Conservation (phyloP, 2,888 invertebrate species). For the Dinocampus coccinellae region DNA sequence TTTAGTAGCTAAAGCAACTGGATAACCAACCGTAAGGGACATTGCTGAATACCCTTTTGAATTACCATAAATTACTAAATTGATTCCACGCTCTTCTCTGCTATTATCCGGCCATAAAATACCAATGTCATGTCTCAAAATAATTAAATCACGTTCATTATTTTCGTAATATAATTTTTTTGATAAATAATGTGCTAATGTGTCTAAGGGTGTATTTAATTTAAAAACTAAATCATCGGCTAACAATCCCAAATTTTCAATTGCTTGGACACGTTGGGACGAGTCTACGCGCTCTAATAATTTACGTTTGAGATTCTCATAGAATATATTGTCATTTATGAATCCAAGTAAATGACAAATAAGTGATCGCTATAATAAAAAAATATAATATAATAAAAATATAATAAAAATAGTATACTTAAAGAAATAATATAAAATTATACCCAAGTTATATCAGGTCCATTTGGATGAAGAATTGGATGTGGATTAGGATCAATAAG, state of each 20-base stretch:
- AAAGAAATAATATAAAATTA: conserved; percentile 17
- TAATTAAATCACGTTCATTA: conserved; percentile 91
- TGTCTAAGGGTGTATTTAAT: conserved; percentile 89
- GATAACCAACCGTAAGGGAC: conserved; percentile 94
- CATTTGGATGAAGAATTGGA: conserved; percentile 92
- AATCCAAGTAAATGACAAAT: conserved; percentile 89
- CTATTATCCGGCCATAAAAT: conserved; percentile 92
- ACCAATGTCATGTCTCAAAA: conserved; percentile 93
- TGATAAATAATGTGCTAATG: conserved; percentile 89
- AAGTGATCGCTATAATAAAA: conserved; percentile 78
- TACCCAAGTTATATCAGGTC: conserved; percentile 97
- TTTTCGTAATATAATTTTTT: conserved; percentile 84
- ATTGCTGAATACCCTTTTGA: conserved; percentile 91
- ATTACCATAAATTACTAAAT: conserved; percentile 92
- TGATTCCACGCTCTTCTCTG: conserved; percentile 85
- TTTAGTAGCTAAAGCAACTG: conserved; percentile 95
- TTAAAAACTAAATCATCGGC: conserved; percentile 87
- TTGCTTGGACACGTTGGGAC: conserved; percentile 77
- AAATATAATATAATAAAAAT: conserved; percentile 65
- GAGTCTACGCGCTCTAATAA: conserved; percentile 84
- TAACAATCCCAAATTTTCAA: conserved; percentile 90
- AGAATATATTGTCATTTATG: conserved; percentile 88
- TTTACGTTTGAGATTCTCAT: conserved; percentile 90
- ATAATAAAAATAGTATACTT: conserved; percentile 14
- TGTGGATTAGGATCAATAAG: conserved; percentile 88